Evolutionary conservation across 2,888 invertebrate genomes (phyloP).

Genomic region (Tromatobia lineatoria): DNA sequence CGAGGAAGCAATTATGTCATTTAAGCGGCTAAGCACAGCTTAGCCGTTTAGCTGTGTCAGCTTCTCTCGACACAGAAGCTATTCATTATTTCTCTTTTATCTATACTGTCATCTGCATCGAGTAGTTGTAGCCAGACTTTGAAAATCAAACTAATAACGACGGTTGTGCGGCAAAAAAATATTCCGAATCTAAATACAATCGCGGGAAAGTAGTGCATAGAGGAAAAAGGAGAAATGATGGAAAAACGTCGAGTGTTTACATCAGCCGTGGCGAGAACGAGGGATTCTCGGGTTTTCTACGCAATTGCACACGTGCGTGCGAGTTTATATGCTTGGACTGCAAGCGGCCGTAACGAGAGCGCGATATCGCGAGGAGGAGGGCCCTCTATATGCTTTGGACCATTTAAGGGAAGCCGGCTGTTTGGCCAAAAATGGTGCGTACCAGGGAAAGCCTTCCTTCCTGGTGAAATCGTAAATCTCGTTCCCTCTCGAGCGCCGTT

Average conservation of each 20-base stretch:
- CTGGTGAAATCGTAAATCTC: conserved; percentile 79
- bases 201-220: conserved; percentile 65
- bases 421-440: conserved; percentile 71
- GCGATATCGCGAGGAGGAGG: conserved; percentile 55
- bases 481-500: conserved; percentile 38
- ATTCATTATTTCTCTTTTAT: conserved; percentile 33
- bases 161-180: conserved; percentile 53
- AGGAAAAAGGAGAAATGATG: conserved; percentile 36
- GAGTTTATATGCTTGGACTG: conserved; percentile 7
- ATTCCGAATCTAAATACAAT: conserved; percentile 74
- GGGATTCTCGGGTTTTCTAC: conserved; percentile 44
- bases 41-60: too few relatives aligned
- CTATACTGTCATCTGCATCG: conserved; percentile 24
- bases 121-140: conserved; percentile 35
- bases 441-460: conserved; percentile 73
- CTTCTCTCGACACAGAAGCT: conserved; percentile 8
- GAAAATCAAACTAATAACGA: conserved; percentile 8
- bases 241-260: conserved; percentile 64
- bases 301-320: conserved; percentile 63
- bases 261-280: conserved; percentile 65
- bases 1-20: conserved; percentile 54
- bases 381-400: conserved; percentile 44
- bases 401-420: conserved; percentile 69
- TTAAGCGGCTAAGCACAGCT: conserved; percentile 56
- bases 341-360: conserved; percentile 59